phyloP scores from a whole-genome alignment of 2,797 vertebrate genomes.

The Cynopterus sphinx region DNA sequence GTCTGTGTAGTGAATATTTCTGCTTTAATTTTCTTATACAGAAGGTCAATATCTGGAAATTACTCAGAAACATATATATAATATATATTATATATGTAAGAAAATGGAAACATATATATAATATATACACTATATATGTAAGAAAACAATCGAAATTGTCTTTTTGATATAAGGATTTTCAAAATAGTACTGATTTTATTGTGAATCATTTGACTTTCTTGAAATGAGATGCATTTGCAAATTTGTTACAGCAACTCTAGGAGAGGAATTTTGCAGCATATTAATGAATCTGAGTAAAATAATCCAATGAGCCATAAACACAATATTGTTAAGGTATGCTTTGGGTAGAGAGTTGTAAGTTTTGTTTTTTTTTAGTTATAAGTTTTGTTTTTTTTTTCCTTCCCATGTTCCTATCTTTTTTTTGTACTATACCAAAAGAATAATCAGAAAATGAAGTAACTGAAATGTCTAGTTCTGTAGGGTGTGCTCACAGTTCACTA shows the following conservation, averaged over 20 bases:
- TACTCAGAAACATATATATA: neutral
- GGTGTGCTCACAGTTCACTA: neutral
- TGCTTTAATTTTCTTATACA: neutral
- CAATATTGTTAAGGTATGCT: neutral
- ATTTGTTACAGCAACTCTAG: neutral
- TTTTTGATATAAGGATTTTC: slow-evolving; percentile 29
- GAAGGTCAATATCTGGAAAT: slow-evolving; percentile 10
- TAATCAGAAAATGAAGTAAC: slow-evolving; percentile 29
- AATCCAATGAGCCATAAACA: neutral
- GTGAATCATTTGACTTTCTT: slow-evolving; percentile 21
- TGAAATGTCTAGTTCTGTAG: slow-evolving; percentile 16
- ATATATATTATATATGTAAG: neutral
- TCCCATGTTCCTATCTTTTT: neutral
- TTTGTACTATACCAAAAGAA: neutral
- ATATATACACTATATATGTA: neutral
- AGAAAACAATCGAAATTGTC: neutral
- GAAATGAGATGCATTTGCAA: slow-evolving; percentile 15
- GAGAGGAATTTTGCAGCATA: neutral
- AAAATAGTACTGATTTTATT: slow-evolving; percentile 43
- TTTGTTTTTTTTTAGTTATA: neutral
- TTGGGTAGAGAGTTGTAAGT: neutral
- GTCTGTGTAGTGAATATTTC: neutral
- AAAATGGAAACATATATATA: neutral
- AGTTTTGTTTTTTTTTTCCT: neutral
- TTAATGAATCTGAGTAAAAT: slow-evolving; percentile 17